Evolutionary conservation across 2,113 vertebrate genomes (phyloP), one percentile per base, ranked within the genome.

Genomic region (Semicossyphus pulcher): DNA sequence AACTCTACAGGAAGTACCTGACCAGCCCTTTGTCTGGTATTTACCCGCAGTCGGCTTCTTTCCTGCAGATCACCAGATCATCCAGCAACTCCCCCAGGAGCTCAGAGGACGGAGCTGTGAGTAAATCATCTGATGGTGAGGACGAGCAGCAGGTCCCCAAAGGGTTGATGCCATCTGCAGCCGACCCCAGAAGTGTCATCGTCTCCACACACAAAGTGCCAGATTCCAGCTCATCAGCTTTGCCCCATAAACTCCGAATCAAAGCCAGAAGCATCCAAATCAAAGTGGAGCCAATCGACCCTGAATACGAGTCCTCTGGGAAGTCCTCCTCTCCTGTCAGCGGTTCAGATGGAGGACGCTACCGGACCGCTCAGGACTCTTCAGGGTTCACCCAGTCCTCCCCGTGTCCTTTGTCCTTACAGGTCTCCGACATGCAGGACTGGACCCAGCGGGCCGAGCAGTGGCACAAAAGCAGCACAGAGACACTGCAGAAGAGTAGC

Each of bases 111-210:
- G 91, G 94, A 0, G 93, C 89, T 0, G 89, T 96, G 16, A 95
- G 96, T 70, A 99, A 99, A 80, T 94, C 95, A 0, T 98, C 96
- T 0, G 96, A 99, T 1, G 96, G 95, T 14, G 97, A 99, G 83
- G 97, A 99, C 0, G 97, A 99, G 70, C 97, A 99, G 85, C 97
- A 96, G 87, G 97, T 99, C 21, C 97, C 97, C 26, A 98, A 97
- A 89, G 96, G 97, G 65, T 92, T 94, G 44, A 88, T 90, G 29
- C 93, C 94, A 18, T 93, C 94, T 49, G 90, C 90, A 0, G 89
- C 93, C 2, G 96, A 97, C 82, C 94, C 93, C 4, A 95, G 93
- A 74, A 96, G 91, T 7, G 84, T 93, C 42, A 95, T 94, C 2
- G 92, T 94, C 52, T 91, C 95, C 2, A 92, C 95, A 47, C 94